phyloP scores from a whole-genome alignment of 2,797 vertebrate genomes.

The Poeciliopsis turneri region DNA sequence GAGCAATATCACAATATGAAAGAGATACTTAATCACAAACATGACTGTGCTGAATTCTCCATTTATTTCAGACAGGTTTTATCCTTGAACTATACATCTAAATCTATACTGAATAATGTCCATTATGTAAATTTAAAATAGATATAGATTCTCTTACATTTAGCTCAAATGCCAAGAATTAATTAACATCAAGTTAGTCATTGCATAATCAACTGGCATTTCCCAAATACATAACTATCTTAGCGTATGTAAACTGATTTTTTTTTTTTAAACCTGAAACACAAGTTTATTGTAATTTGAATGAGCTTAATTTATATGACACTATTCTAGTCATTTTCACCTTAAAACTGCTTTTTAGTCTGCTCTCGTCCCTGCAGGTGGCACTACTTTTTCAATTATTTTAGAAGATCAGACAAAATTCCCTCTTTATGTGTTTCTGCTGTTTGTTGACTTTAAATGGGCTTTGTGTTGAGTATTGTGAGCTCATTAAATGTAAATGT shows the following conservation, averaged over 20 bases:
- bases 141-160: not conserved
- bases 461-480: not conserved
- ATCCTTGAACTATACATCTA: too few species aligned
- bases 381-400: not conserved
- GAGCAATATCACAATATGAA: slow-evolving; percentile 29
- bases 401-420: not conserved
- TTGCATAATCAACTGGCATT: not conserved
- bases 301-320: too few species aligned
- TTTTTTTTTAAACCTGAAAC: not conserved
- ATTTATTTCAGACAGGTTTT: not conserved
- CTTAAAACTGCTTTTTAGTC: not conserved
- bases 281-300: not conserved
- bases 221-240: not conserved
- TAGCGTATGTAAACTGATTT: not conserved
- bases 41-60: not conserved
- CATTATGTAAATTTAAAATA: not conserved
- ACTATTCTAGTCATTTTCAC: not conserved
- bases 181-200: not conserved
- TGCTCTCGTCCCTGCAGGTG: not conserved
- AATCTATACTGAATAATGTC: too few species aligned
- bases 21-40: slow-evolving; percentile 19
- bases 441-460: not conserved
- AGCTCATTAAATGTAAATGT: slow-evolving; percentile 9
- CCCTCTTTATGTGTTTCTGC: too few species aligned
- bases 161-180: not conserved